These are phyloP conservation scores for Atractosteus spatula DNA, from an alignment of 2,113 vertebrate genomes.

Conservation along the genomic window DNA sequence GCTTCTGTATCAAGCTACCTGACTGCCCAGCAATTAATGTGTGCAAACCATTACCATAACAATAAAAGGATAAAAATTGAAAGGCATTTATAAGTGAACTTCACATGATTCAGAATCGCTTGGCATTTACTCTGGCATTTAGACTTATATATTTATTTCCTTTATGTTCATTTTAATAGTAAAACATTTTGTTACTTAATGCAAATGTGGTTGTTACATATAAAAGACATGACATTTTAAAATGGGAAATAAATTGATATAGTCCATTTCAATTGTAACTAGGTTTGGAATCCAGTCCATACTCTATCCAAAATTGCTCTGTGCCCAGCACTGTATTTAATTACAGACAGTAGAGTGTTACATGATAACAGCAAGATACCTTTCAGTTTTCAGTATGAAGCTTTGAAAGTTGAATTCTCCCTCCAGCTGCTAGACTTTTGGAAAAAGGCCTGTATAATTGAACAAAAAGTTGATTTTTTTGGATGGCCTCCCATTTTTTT, in stretches of 20 bases:
- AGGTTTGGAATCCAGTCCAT: conserved; percentile 37
- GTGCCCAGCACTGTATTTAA: conserved; percentile 63
- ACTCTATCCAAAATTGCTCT: conserved; percentile 61
- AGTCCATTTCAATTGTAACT: conserved; percentile 65
- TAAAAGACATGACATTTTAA: conserved; percentile 67
- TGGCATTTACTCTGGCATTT: conserved; percentile 58
- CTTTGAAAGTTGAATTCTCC: conserved; percentile 53
- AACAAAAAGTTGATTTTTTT: conserved; percentile 39
- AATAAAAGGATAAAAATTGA: conserved; percentile 33
- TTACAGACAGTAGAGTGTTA: conserved; percentile 61
- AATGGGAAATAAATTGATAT: conserved; percentile 73
- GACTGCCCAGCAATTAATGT: conserved; percentile 39
- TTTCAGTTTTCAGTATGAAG: conserved; percentile 42
- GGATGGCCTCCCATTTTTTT: conserved; percentile 18
- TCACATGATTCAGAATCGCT: conserved; percentile 34
- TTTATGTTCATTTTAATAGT: conserved; percentile 36
- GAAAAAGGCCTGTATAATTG: conserved; percentile 38
- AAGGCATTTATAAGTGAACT: conserved; percentile 47
- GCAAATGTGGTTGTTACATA: conserved; percentile 64
- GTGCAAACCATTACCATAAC: conserved; percentile 33
- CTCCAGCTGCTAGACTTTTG: conserved; percentile 31
- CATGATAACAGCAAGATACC: conserved; percentile 64
- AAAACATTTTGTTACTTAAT: conserved; percentile 52
- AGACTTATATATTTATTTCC: conserved; percentile 58
- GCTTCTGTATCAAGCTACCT: conserved; percentile 41